Conservation (phyloP, 2,797 vertebrate species). For the Mallotus villosus region DNA sequence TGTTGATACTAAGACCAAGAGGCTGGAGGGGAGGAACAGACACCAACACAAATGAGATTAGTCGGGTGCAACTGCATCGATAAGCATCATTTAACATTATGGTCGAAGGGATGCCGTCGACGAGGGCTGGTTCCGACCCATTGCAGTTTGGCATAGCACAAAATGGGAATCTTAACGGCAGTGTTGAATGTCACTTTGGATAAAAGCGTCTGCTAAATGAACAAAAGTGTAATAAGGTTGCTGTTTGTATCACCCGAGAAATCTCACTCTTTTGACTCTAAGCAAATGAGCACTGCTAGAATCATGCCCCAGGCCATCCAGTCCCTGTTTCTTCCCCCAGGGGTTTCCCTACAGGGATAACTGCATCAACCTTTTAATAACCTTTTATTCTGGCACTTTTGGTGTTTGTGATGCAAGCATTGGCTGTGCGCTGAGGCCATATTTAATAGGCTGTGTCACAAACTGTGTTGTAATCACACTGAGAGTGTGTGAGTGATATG, state of each 20-base stretch:
- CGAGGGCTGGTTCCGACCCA: background rate
- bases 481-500: background rate
- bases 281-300: too few relatives aligned
- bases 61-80: slow-evolving; percentile 35
- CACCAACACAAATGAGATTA: slow-evolving; percentile 42
- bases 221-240: background rate
- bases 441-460: background rate
- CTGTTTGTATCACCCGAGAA: background rate
- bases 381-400: background rate
- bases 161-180: background rate
- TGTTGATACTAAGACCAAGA: slow-evolving; percentile 13
- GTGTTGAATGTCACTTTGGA: background rate
- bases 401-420: background rate
- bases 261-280: too few relatives aligned
- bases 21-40: slow-evolving; percentile 20
- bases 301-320: too few relatives aligned
- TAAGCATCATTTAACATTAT: slow-evolving; percentile 32
- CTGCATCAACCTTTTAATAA: too few relatives aligned
- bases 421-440: background rate
- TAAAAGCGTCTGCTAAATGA: too few relatives aligned
- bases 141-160: background rate
- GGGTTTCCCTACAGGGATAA: too few relatives aligned
- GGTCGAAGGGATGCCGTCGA: slow-evolving; percentile 21
- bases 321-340: too few relatives aligned
- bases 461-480: background rate